These are phyloP conservation scores for Rhodinocichla rosea DNA, from an alignment of 2,113 vertebrate species.

Conservation along the genomic window DNA sequence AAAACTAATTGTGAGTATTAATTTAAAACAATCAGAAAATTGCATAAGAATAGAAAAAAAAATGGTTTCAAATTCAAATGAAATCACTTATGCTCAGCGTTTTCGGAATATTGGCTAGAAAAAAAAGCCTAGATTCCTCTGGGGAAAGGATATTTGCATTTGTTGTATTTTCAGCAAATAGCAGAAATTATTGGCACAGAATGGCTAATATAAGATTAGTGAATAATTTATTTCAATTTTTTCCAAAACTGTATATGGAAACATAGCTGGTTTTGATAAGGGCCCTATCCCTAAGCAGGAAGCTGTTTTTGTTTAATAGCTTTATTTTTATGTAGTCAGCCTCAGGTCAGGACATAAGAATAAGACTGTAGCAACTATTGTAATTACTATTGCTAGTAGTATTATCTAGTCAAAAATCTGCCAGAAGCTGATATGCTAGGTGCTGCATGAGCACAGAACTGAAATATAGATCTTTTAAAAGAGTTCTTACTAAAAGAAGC, in stretches of 20 bases:
- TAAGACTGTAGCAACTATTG: not conserved
- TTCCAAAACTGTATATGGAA: not conserved
- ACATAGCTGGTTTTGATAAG: not conserved
- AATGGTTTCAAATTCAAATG: not conserved
- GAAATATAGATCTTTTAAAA: not conserved
- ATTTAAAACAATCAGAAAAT: not conserved
- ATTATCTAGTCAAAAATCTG: not conserved
- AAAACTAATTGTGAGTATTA: not conserved
- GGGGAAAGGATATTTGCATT: not conserved
- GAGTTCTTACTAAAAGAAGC: not conserved
- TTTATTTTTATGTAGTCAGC: not conserved
- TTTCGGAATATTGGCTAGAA: not conserved
- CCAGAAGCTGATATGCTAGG: not conserved
- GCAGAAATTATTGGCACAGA: not conserved
- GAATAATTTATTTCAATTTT: not conserved
- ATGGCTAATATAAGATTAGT: not conserved
- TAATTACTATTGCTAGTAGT: not conserved
- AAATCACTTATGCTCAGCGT: not conserved
- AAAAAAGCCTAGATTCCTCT: not conserved
- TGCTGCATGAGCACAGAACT: not conserved
- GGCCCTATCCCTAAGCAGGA: not conserved
- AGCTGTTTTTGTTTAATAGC: not conserved
- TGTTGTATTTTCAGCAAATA: not conserved
- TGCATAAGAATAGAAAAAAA: not conserved
- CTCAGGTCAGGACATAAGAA: not conserved